Evolutionary conservation across 2,797 vertebrate species (phyloP), one percentile per base, ranked within the genome.

Genomic region (Manis crassicaudata): DNA sequence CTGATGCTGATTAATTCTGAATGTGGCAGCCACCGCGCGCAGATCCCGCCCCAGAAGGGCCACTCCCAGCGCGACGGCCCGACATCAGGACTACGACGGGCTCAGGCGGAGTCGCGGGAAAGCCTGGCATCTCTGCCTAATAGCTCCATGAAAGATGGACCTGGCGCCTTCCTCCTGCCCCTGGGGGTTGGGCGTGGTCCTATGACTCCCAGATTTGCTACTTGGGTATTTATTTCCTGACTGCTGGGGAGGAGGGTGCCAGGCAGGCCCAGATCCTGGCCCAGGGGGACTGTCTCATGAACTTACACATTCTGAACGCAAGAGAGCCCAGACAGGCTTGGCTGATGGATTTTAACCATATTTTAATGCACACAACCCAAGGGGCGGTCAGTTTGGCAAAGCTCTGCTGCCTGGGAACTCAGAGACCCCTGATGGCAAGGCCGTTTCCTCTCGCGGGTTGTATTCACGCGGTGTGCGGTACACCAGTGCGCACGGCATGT

Each of bases 1-100:
- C 52, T 14, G 20, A 17, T 5, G 10, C 29, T 3, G 4, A 43
- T 73, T 35, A n/a, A 5, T 54, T 20, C 32, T 2, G 60, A 76
- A 21, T 20, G 9, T 0, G 0, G 63, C 5, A 6, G 37, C 58
- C 17, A 21, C 23, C 1, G 2, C 23, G 14, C 35, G 9, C 25
- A 37, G 7, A 14, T 43, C 10, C 8, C 0, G 5, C 37, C 27
- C 29, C 25, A 29, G n/a, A 72, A 16, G 8, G 35, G 63, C 14
- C 29, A 16, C 23, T 32, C 14, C 29, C 17, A 20, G n/a, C 6
- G 0, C 17, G 29, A 60, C 29, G 13, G n/a, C 9, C 6, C 1
- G 54, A 14, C 68, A 27, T 23, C 77, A 17, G n/a, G 56, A 35
- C 16, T 0, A 2, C 2, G 0, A 7, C 20, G 20, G 12, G 18